Conservation (phyloP, 1,140 invertebrate genomes). For the Euschistus heros region DNA sequence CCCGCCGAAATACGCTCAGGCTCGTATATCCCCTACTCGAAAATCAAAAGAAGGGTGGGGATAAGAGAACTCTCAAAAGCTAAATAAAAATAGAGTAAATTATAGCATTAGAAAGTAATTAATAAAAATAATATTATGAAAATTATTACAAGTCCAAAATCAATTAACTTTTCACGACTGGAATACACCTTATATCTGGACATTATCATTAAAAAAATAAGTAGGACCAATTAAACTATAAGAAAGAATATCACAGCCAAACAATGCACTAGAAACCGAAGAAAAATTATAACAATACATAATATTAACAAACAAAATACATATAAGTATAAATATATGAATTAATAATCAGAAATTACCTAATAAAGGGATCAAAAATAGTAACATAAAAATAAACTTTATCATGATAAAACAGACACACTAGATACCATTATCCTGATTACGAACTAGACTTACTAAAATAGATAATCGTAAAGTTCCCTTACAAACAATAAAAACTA, state of each 20-base stretch:
- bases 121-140: constrained; percentile 44
- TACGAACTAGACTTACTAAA: constrained; percentile 45
- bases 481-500: constrained; percentile 47
- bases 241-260: neutral
- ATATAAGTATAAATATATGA: constrained; percentile 36
- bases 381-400: constrained; percentile 42
- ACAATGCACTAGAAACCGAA: constrained; percentile 32
- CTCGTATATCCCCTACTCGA: constrained; percentile 50
- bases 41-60: constrained; percentile 50
- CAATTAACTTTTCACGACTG: constrained; percentile 37
- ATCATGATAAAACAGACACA: constrained; percentile 43
- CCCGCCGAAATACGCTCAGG: constrained; percentile 51
- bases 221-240: constrained; percentile 5
- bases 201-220: constrained; percentile 40
- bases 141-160: constrained; percentile 42
- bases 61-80: constrained; percentile 53
- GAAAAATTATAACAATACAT: constrained; percentile 42
- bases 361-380: constrained; percentile 36
- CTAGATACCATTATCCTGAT: constrained; percentile 43
- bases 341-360: constrained; percentile 35
- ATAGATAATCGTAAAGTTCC: constrained; percentile 44
- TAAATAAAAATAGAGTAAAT: constrained; percentile 54
- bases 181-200: constrained; percentile 35
- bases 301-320: constrained; percentile 28
- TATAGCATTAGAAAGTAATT: constrained; percentile 42